These are phyloP conservation scores for Cheilosia grossa DNA, from an alignment of 2,888 invertebrate species.

Conservation along the genomic window DNA sequence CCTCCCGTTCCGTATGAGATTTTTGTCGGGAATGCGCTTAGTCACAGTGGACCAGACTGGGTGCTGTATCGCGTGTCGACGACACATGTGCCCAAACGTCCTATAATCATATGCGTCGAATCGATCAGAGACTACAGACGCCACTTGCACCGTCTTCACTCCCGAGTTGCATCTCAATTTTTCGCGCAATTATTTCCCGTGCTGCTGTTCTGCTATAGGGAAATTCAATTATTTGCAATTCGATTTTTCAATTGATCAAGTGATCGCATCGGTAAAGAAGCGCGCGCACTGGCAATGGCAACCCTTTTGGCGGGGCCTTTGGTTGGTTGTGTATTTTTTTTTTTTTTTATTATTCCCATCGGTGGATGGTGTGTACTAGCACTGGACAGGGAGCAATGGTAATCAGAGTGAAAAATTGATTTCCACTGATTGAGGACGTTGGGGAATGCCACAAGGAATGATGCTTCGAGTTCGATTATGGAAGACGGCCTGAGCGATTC, in stretches of 20 bases:
- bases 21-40: conserved; percentile 62
- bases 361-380: conserved; percentile 44
- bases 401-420: conserved; percentile 73
- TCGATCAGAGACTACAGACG: conserved; percentile 63
- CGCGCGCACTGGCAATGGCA: neutral
- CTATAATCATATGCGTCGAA: conserved; percentile 41
- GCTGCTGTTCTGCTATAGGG: conserved; percentile 37
- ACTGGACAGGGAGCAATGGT: conserved; percentile 53
- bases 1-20: conserved; percentile 62
- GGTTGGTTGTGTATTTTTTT: neutral
- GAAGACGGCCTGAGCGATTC: conserved; percentile 6
- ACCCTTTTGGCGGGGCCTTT: conserved; percentile 62
- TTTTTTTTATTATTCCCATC: conserved; percentile 45
- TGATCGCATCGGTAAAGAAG: conserved; percentile 46
- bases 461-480: conserved; percentile 65
- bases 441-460: conserved; percentile 54
- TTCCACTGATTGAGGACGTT: conserved; percentile 54
- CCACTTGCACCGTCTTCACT: conserved; percentile 49
- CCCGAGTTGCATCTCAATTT: conserved; percentile 70
- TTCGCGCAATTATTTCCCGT: conserved; percentile 68
- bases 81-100: conserved; percentile 38
- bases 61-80: conserved; percentile 50
- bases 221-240: conserved; percentile 63
- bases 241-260: conserved; percentile 71
- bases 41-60: conserved; percentile 42